These are phyloP conservation scores for Nestor notabilis DNA, from an alignment of 2,113 vertebrate species.

Conservation along the genomic window DNA sequence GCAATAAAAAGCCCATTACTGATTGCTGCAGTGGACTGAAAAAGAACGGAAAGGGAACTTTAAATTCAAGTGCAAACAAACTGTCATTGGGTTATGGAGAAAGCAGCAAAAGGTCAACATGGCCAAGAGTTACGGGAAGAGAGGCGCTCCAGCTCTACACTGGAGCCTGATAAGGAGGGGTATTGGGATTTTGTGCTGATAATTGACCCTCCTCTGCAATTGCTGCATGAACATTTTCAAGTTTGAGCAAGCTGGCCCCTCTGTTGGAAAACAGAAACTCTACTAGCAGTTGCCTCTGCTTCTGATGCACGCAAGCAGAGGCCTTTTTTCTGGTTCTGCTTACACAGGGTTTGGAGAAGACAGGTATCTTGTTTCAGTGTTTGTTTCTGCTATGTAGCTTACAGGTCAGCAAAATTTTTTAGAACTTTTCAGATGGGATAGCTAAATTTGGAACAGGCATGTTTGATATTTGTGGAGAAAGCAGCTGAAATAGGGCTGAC, in stretches of 20 bases:
- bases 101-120: not conserved
- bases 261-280: not conserved
- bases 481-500: not conserved
- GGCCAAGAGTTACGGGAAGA: not conserved
- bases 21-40: not conserved
- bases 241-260: not conserved
- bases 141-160: not conserved
- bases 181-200: rapidly evolving
- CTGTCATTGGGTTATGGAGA: not conserved
- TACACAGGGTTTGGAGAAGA: not conserved
- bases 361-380: not conserved
- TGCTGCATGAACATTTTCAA: not conserved
- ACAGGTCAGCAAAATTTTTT: not conserved
- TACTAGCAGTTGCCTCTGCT: not conserved
- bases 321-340: not conserved
- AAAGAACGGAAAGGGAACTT: not conserved
- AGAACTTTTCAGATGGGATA: not conserved
- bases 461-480: not conserved
- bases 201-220: not conserved
- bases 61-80: not conserved
- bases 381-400: not conserved
- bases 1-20: not conserved
- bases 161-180: not conserved
- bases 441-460: not conserved
- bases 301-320: not conserved